phyloP scores from a whole-genome alignment of 2,113 vertebrate species.

The Lepidothrix coronata region DNA sequence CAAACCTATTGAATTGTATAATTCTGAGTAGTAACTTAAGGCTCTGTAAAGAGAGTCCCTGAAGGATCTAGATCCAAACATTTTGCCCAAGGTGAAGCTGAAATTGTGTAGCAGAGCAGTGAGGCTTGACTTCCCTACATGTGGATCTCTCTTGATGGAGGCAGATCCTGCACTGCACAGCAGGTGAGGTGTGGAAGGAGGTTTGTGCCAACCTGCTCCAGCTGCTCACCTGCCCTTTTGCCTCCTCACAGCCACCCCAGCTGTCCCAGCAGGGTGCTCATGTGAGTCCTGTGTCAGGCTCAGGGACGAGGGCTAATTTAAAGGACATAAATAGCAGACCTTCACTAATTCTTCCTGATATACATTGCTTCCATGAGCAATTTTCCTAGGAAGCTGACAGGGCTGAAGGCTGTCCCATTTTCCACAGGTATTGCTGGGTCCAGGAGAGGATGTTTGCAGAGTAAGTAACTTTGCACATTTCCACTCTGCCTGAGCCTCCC shows the following conservation, averaged over 20 bases:
- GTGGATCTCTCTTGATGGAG: background rate
- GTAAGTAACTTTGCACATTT: conserved; percentile 7
- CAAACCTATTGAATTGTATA: background rate
- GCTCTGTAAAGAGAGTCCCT: background rate
- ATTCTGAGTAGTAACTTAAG: background rate
- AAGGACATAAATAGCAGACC: background rate
- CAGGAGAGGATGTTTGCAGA: background rate
- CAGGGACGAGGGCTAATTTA: background rate
- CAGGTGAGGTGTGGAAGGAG: background rate
- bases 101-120: background rate
- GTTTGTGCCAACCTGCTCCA: background rate
- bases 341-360: background rate
- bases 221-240: background rate
- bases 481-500: background rate
- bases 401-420: conserved; percentile 21
- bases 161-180: background rate
- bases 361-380: background rate
- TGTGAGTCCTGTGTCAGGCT: background rate
- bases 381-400: background rate
- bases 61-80: background rate
- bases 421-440: conserved; percentile 5
- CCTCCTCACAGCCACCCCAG: background rate
- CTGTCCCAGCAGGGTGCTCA: background rate
- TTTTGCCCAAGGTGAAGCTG: background rate
- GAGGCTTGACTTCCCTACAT: background rate